Conservation (phyloP, 1,140 invertebrate species). For the Lethrus apterus region DNA sequence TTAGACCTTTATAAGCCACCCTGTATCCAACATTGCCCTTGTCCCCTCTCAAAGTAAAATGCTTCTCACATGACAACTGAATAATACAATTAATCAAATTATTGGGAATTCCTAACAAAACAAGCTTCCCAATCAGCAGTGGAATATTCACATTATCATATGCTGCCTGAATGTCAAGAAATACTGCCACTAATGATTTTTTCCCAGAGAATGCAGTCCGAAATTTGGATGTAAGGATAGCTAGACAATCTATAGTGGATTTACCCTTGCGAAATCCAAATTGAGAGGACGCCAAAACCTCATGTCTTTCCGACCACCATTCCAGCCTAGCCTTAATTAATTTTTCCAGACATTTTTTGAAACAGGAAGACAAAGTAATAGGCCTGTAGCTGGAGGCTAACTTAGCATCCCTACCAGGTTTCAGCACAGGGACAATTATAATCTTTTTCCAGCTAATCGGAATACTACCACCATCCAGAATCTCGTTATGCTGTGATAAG, state of each 20-base stretch:
- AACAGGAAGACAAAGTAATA: conserved; percentile 8
- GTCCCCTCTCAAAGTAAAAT: background rate
- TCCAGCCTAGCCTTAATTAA: conserved; percentile 9
- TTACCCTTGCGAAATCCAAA: conserved; percentile 12
- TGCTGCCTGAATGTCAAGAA: background rate
- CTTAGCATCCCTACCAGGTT: background rate
- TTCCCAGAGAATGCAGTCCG: too few relatives aligned
- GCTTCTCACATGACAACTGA: background rate
- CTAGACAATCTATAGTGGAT: too few relatives aligned
- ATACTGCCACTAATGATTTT: background rate
- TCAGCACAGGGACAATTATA: conserved; percentile 3
- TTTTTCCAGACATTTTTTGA: conserved; percentile 12
- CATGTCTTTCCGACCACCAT: conserved; percentile 3
- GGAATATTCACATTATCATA: background rate
- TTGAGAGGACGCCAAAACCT: conserved; percentile 1
- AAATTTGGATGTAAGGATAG: too few relatives aligned
- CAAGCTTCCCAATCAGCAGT: background rate
- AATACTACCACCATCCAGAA: too few relatives aligned
- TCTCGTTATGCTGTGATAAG: too few relatives aligned
- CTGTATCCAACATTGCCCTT: background rate
- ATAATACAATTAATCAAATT: background rate
- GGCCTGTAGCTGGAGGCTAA: conserved; percentile 2
- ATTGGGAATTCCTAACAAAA: background rate
- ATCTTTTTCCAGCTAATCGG: too few relatives aligned
- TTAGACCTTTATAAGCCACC: background rate